Base-by-base conservation (phyloP, 2,888 invertebrate species). In the Mythimna impura region DNA sequence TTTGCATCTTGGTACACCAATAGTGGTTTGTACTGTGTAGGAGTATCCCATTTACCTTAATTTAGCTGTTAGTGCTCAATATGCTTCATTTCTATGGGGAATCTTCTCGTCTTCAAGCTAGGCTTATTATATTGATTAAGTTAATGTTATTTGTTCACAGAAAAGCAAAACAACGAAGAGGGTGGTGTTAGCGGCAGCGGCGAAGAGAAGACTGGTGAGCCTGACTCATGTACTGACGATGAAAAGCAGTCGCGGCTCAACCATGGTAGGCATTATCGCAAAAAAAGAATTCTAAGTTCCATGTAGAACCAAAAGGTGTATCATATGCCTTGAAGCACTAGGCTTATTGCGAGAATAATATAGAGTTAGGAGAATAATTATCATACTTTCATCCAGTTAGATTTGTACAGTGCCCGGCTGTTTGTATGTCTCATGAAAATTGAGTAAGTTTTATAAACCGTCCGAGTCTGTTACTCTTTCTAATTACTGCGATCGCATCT, bases 221-320 rank as follows among this genome's bases (percentile, higher is more conserved):
- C 89, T 25, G 94, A 94, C 77, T 84, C 89, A 54, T 93, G 93
- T 80, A 95, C 95, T 34, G 96, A 96, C 81, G 96, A 96, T 82
- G 95, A 96, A 89, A 96, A 95, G 80, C 94, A 95, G 79, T 94
- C 91, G 73, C 88, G 95, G 67, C 93, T 96, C 70, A 95, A 96
- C 78, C 95, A 96, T 81, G 96, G 96, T 95, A 83, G 74, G 69
- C 80, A 74, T 71, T 52, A 25, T 25, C 22, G 17, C 58, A 67
- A 50, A n/a, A 34, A 68, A 58, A 0, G 12, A n/a, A 7, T 9
- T 9, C 12, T 17, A 52, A 50, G 14, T 12, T 67, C 40, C 2
- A 34, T 55, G 17, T 34, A 43, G 22, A 54, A 63, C 22, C 50
- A 8, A 43, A 22, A 8, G 6, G 3, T 20, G 20, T 43, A 22